These are phyloP conservation scores for Pica pica DNA, from an alignment of 2,113 vertebrate genomes.

Conservation along the genomic window DNA sequence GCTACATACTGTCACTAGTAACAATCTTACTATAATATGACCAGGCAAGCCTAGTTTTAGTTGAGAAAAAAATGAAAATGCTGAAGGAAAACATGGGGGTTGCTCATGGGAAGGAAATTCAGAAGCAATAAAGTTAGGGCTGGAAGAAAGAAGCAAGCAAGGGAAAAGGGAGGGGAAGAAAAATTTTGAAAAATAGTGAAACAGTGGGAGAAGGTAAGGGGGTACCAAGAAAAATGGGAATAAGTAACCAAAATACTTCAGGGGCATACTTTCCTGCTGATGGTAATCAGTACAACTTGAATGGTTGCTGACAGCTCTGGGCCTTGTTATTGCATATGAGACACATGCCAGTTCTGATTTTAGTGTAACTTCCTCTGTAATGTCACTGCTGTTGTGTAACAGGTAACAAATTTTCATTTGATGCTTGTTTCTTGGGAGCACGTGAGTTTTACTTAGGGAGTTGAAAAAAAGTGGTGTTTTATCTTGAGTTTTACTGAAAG, in stretches of 20 bases:
- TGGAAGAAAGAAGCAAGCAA: not conserved
- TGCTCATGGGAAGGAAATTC: not conserved
- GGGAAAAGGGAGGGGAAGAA: not conserved
- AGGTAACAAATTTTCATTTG: not conserved
- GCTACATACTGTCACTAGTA: not conserved
- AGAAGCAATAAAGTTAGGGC: not conserved
- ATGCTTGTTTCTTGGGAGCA: not conserved
- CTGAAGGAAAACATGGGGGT: not conserved
- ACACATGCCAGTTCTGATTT: not conserved
- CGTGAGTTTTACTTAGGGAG: not conserved
- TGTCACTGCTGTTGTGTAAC: not conserved
- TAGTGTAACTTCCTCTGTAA: not conserved
- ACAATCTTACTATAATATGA: not conserved
- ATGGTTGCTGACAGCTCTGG: not conserved
- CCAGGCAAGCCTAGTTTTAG: not conserved
- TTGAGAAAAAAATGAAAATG: not conserved
- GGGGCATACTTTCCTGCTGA: not conserved
- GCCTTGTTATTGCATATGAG: not conserved
- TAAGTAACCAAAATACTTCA: not conserved
- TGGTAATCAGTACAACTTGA: not conserved
- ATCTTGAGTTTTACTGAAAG: not conserved
- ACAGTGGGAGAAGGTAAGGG: not conserved
- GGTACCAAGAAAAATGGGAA: not conserved
- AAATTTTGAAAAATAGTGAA: fast-evolving
- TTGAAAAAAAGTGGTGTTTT: not conserved